A percentile compares a stretch with the other conserved stretches of the same genome.
phyloP scores from a whole-genome alignment of 2,797 vertebrate genomes.

The Notoglanidium macrostoma region DNA sequence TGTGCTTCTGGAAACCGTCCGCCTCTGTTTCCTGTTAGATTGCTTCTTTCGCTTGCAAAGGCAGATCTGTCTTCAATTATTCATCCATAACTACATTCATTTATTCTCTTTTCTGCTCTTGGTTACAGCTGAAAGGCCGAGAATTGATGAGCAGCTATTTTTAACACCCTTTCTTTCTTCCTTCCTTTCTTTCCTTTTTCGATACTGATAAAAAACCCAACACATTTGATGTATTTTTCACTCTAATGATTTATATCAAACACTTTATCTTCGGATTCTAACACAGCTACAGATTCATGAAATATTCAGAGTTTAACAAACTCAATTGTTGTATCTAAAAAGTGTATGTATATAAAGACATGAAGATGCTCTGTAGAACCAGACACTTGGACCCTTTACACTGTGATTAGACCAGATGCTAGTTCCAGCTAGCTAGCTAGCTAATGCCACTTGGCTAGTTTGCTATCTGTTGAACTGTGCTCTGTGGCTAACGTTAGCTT shows the following conservation, averaged over 20 bases:
- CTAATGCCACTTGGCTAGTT: neutral
- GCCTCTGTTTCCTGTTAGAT: conserved; percentile 33
- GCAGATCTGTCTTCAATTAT: conserved; percentile 56
- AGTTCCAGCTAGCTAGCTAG: neutral
- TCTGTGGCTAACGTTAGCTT: neutral
- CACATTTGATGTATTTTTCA: neutral
- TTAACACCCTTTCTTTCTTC: conserved; percentile 3
- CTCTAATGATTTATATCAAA: neutral
- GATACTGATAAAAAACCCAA: neutral
- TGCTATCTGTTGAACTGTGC: neutral
- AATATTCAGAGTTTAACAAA: neutral
- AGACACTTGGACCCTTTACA: neutral
- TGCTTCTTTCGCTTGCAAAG: conserved; percentile 32
- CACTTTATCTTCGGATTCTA: neutral
- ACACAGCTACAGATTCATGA: neutral
- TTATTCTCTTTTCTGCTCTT: conserved; percentile 46
- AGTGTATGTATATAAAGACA: neutral
- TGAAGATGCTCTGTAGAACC: neutral
- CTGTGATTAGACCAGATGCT: neutral
- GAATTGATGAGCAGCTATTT: conserved; percentile 43
- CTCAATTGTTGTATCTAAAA: neutral
- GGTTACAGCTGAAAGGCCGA: conserved; percentile 19
- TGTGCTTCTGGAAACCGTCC: conserved; percentile 25
- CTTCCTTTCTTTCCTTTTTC: neutral
- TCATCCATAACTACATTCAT: conserved; percentile 56